Conservation (phyloP, 1,140 invertebrate species). For the Paramacrobiotus metropolitanus region DNA sequence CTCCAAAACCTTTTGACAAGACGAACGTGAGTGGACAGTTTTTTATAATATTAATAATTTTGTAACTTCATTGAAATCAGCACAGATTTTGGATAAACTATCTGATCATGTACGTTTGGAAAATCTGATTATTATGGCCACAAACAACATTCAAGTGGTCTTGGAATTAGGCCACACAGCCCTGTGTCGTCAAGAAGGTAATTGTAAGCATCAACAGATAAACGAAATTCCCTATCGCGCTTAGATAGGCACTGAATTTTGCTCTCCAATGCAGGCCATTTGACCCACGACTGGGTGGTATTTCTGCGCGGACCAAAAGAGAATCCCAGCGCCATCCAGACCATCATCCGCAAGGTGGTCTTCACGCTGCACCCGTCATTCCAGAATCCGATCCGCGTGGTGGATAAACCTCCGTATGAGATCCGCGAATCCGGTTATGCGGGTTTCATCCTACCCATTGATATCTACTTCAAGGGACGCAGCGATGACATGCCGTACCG, state of each 20-base stretch:
- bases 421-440: constrained; percentile 82
- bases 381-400: constrained; percentile 54
- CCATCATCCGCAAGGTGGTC: constrained; percentile 82
- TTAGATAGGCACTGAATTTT: not conserved
- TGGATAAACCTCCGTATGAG: constrained; percentile 71
- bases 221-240: not conserved
- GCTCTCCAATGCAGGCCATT: constrained; percentile 43
- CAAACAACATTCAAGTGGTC: not conserved
- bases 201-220: not conserved
- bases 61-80: no score
- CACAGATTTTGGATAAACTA: no score
- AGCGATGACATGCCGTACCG: constrained; percentile 63
- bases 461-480: constrained; percentile 57
- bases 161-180: not conserved
- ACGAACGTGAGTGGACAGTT: no score
- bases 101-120: no score
- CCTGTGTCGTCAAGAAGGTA: not conserved
- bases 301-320: constrained; percentile 66
- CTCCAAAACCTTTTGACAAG: no score
- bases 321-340: constrained; percentile 43
- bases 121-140: not conserved
- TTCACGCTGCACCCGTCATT: constrained; percentile 78
- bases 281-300: constrained; percentile 93
- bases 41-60: no score
- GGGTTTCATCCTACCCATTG: constrained; percentile 65